Evolutionary conservation across 2,888 invertebrate genomes (phyloP).

Genomic region (Molorchus minor): DNA sequence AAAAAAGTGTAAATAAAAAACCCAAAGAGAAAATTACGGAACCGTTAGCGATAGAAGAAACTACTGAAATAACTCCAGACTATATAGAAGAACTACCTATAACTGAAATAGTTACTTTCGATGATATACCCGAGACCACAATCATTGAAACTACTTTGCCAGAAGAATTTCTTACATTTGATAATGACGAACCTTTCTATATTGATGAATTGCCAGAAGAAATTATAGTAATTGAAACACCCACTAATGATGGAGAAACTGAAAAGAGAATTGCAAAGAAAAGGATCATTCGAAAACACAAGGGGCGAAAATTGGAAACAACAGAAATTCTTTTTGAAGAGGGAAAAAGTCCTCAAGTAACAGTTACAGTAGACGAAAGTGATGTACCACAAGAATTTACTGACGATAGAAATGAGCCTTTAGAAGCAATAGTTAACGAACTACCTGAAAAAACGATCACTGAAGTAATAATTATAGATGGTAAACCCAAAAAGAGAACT

Average conservation of each 20-base stretch:
- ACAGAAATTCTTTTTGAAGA: conserved; percentile 52
- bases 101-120: conserved; percentile 24
- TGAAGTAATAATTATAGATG: conserved; percentile 57
- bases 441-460: conserved; percentile 49
- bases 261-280: conserved; percentile 52
- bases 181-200: conserved; percentile 12
- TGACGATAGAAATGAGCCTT: conserved; percentile 23
- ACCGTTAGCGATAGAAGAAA: neutral
- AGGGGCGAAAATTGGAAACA: conserved; percentile 48
- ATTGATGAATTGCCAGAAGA: conserved; percentile 52
- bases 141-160: neutral
- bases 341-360: conserved; percentile 46
- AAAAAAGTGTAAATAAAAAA: neutral
- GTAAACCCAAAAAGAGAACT: conserved; percentile 51
- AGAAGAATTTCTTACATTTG: neutral
- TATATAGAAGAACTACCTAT: conserved; percentile 27
- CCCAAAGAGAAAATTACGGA: neutral
- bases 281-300: conserved; percentile 49
- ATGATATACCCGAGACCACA: conserved; percentile 15
- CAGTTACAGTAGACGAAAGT: conserved; percentile 44
- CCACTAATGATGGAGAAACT: conserved; percentile 55
- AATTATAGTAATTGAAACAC: conserved; percentile 55
- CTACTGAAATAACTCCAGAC: neutral
- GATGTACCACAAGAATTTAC: conserved; percentile 48
- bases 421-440: conserved; percentile 38